These are phyloP conservation scores for Camponotus floridanus DNA, from an alignment of 1,140 invertebrate genomes.

Conservation along the genomic window DNA sequence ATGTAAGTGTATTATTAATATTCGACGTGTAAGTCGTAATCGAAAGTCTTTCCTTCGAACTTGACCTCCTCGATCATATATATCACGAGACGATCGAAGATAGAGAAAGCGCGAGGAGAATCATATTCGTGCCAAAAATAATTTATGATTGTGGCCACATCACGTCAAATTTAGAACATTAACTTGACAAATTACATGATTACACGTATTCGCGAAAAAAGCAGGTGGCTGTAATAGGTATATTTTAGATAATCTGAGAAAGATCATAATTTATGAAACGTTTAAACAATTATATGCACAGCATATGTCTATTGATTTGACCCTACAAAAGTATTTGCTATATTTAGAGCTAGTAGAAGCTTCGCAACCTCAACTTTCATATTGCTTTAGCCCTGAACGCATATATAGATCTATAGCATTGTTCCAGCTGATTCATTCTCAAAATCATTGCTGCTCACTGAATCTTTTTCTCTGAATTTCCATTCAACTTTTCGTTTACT, in stretches of 20 bases:
- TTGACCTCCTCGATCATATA: constrained; percentile 16
- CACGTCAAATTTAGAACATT: neutral
- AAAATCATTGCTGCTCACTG: constrained; percentile 18
- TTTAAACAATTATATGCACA: constrained; percentile 61
- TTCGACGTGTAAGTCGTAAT: neutral
- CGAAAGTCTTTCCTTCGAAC: neutral
- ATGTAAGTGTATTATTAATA: neutral
- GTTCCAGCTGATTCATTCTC: constrained; percentile 44
- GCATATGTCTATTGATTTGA: constrained; percentile 77
- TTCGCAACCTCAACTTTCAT: constrained; percentile 63
- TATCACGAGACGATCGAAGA: constrained; percentile 4
- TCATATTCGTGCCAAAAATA: constrained; percentile 50
- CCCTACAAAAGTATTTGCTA: constrained; percentile 67
- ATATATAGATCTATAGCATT: constrained; percentile 14
- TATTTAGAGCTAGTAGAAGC: constrained; percentile 77
- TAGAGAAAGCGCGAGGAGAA: neutral
- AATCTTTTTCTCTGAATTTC: constrained; percentile 10
- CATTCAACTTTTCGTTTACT: constrained; percentile 29
- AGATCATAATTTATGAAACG: constrained; percentile 37
- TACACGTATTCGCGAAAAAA: constrained; percentile 3
- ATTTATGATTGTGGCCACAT: neutral
- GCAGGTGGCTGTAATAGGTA: neutral
- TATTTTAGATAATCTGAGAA: constrained; percentile 50
- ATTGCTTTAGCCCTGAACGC: constrained; percentile 76
- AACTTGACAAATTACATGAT: constrained; percentile 22